Evolutionary conservation across 23 tunicate species (phyloP), one percentile per base, ranked within the genome.

Genomic region (Diplosoma virens): DNA sequence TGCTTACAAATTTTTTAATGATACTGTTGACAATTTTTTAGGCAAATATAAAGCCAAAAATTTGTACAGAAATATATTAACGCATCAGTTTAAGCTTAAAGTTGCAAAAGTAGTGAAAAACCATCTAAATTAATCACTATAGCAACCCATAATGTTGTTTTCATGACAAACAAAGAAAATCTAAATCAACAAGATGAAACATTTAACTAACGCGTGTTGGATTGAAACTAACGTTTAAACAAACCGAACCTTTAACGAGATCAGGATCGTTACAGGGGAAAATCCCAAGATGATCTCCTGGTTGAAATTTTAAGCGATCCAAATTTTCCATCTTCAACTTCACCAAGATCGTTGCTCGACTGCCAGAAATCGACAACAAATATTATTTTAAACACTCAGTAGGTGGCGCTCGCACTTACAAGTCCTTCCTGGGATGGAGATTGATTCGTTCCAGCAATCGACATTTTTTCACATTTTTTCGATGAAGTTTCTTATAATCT

Each of bases 231-330:
- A n/a, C n/a, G n/a, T n/a, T n/a, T n/a, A n/a, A n/a, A 7, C 14
- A 9, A 7, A 11, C 20, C 24, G 20, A 55, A 89, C 96, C 92
- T 48, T 84, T 75, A 20, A 89, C 96, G 52, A 83, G 81, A 24
- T 72, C 76, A 17, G 84, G 80, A 25, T 89, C 72, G 58, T 89
- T 89, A 50, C 79, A 55, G 2, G 96, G 96, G 35, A 61, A 89
- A n/a, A 89, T 79, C 21, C 85, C 96, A 28, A 89, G 0, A 35
- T 89, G 96, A 79, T 89, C 96, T 11, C 96, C 96, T 0, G 96
- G 96, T 56, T 76, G 20, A 27, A 56, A 83, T 2, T 83, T 24
- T 22, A 78, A 66, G 30, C 28, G 36, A 11, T 41, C 11, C 0
- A 75, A 30, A n/a, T 53, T 28, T 32, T 72, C 30, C 24, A 30